Base-by-base conservation (phyloP, 2,797 vertebrate genomes). In the Ctenochaetus hawaiiensis region DNA sequence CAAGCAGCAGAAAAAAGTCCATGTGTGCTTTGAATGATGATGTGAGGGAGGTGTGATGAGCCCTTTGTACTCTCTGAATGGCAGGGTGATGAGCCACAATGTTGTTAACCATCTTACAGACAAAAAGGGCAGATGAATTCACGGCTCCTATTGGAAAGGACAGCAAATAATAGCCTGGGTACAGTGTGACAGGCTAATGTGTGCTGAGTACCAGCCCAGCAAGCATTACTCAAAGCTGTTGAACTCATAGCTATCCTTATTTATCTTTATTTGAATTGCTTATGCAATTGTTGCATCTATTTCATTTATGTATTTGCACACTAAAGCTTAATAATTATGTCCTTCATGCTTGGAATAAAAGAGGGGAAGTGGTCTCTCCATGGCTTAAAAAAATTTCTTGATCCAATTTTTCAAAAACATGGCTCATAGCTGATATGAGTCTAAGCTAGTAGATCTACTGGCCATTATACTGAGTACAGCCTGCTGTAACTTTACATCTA, bases 41-140 rank as follows among this genome's bases (percentile, higher is more conserved):
- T 75, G 77, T 48, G 71, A 70, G 69, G 43, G 60, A 56, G 69
- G 70, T 39, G 70, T 74, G 74, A 86, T 78, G 75, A 62, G 73
- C n/a, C 93, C 96, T 94, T 91, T 96, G 93, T 94, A 94, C 70
- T 78, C 60, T 59, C 75, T 82, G 79, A 86, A 89, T 75, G 76
- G 72, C 74, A 68, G 26, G 26, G 70, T 67, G 81, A 82, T 88
- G 88, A 89, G 85, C 74, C 75, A 67, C 71, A 82, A 83, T 58
- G 72, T 75, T 72, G 73, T 68, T 81, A 85, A 58, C 23, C 62
- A 14, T 79, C 51, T 41, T 2, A 47, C 56, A 71, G 49, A 71
- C 37, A 7, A 47, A 77, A 81, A 81, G 61, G 70, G 56, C 74
- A 72, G 49, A 80, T 13, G 26, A 53, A 81, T 85, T 78, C 69